A percentile compares a stretch with the other conserved stretches of the same genome.
phyloP scores from a whole-genome alignment of 2,888 invertebrate genomes.

The Chalcis sispes region DNA sequence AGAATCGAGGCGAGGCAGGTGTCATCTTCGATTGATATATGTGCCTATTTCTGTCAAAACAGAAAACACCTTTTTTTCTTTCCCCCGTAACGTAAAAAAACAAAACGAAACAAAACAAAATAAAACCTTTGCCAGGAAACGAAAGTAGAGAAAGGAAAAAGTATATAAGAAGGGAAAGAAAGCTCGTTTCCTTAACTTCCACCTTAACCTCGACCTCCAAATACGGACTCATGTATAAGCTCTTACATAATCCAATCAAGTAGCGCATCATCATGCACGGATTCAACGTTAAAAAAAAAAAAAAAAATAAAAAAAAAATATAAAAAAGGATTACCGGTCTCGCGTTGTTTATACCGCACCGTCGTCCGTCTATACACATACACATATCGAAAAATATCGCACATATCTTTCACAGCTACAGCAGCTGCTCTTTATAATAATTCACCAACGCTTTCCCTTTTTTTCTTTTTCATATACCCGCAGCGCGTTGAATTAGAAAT shows the following conservation, averaged over 20 bases:
- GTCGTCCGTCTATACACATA: background rate
- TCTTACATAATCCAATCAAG: slow-evolving; percentile 38
- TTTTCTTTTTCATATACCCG: background rate
- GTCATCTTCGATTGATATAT: slow-evolving; percentile 14
- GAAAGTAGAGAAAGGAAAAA: slow-evolving; percentile 29
- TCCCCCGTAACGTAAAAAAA: background rate
- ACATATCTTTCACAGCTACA: background rate
- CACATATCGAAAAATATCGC: background rate
- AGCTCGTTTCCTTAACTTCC: slow-evolving; percentile 10
- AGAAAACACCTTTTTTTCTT: slow-evolving; percentile 33
- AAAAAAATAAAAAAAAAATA: no score
- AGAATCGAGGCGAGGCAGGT: background rate
- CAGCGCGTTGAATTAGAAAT: background rate
- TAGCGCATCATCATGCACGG: slow-evolving; percentile 25
- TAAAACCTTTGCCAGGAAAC: background rate
- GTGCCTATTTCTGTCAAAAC: slow-evolving; percentile 12
- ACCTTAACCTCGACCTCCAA: slow-evolving; percentile 30
- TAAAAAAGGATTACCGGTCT: slow-evolving; percentile 37
- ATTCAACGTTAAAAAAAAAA: background rate
- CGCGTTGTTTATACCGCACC: background rate
- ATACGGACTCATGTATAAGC: background rate
- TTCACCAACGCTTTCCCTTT: background rate
- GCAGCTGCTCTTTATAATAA: no score
- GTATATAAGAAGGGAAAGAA: no score
- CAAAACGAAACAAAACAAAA: background rate